Base-by-base conservation (phyloP, 1,140 invertebrate genomes). In the Conus ventricosus region DNA sequence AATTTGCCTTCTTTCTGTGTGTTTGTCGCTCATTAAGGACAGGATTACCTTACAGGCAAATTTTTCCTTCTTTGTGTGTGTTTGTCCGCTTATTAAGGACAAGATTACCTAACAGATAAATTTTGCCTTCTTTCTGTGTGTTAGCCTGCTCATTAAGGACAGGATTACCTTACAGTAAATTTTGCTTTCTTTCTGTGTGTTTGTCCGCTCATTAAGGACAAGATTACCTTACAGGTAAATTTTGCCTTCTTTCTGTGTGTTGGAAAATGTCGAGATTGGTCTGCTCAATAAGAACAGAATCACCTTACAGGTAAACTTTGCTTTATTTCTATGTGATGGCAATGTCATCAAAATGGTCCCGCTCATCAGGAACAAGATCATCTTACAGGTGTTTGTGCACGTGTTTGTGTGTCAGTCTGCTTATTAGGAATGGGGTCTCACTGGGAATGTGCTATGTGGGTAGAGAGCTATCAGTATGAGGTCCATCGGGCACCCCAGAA, bases 21-120 rank as follows among this genome's bases (percentile, higher is more conserved):
- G 98, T 98, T 92, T 97, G 97, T 6, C 96, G 15, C 95, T 98
- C 3, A 97, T 98, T 39, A 97, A 97, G 95, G 98, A 98, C 94
- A 96, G 97, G 92, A 97, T 98, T 85, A 97, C 97, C 15, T 92
- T 98, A 67, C 96, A 97, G 95, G 95, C 95, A 89, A 76, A 75
- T 20, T 13, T 20, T 63, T 1, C 11, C 17, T 20, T 63, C 11
- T 63, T n/a, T n/a, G n/a, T n/a, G 4, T 63, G 60, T 63, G 60
- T 63, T 20, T 0, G 17, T 63, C 60, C 1, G 17, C 60, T 20
- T 4, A 63, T 11, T 63, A 13, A 63, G 60, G 4, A 63, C 60
- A 63, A 97, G 92, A 97, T 98, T 85, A 97, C 97, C 15, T 92
- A 98, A 67, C 96, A 97, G 95, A 95, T 95, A 89, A 76, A 75